A percentile compares a stretch with the other conserved stretches of the same genome.
Evolutionary conservation across 2,113 vertebrate genomes (phyloP).

Genomic region (Lota lota): DNA sequence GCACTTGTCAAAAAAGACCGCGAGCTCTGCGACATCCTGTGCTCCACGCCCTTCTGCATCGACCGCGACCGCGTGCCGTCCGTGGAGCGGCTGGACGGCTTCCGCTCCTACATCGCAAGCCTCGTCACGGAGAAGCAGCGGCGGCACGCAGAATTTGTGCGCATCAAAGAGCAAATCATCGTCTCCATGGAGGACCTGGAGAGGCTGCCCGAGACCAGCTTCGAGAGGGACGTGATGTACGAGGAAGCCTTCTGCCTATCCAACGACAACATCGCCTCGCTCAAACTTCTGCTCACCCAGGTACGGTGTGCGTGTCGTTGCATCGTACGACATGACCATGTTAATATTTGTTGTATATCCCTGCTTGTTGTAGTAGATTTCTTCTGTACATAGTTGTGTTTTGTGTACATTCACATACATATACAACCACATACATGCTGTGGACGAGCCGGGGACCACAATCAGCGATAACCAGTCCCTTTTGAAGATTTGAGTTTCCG

Average conservation of each 20-base stretch:
- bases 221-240: slow-evolving; percentile 85
- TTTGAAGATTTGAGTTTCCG: no score
- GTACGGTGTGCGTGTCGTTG: slow-evolving; percentile 66
- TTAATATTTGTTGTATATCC: no score
- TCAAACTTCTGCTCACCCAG: slow-evolving; percentile 81
- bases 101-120: slow-evolving; percentile 68
- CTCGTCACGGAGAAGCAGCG: slow-evolving; percentile 79
- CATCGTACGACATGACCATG: no score
- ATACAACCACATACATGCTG: no score
- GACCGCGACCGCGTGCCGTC: slow-evolving; percentile 71
- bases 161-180: slow-evolving; percentile 77
- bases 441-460: no score
- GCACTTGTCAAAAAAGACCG: slow-evolving; percentile 74
- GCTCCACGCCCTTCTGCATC: slow-evolving; percentile 60
- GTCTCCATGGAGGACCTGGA: slow-evolving; percentile 87
- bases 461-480: no score
- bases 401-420: background rate
- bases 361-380: no score
- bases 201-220: slow-evolving; percentile 82
- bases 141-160: slow-evolving; percentile 79
- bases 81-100: slow-evolving; percentile 77
- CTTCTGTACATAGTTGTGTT: no score
- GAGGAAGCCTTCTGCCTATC: slow-evolving; percentile 88
- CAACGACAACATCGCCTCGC: slow-evolving; percentile 77
- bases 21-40: slow-evolving; percentile 83